phyloP scores from a whole-genome alignment of 2,797 vertebrate genomes.

The Cyclura pinguis region DNA sequence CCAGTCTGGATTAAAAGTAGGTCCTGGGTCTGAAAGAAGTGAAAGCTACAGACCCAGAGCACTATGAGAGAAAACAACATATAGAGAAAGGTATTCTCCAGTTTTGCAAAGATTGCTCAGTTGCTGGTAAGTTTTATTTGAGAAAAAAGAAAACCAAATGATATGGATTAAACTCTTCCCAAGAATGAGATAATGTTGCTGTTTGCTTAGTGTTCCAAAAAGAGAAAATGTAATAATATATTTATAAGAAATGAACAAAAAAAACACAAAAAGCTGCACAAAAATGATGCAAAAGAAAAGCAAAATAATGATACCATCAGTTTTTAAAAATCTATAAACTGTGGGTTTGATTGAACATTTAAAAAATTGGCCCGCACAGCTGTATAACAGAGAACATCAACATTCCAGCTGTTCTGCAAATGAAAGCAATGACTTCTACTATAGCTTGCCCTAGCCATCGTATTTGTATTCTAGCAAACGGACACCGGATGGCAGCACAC shows the following conservation, averaged over 20 bases:
- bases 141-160: not conserved
- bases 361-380: not conserved
- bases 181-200: rapidly evolving
- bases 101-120: rapidly evolving
- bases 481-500: conserved; percentile 83
- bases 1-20: too few species aligned
- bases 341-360: not conserved
- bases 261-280: too few species aligned
- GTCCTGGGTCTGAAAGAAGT: not conserved
- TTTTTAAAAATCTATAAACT: rapidly evolving
- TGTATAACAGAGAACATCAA: not conserved
- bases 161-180: rapidly evolving
- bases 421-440: not conserved
- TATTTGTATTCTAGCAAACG: conserved; percentile 75
- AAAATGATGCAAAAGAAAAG: not conserved
- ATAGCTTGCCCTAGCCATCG: not conserved
- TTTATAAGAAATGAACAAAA: too few species aligned
- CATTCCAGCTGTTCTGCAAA: not conserved
- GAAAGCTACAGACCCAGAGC: not conserved
- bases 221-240: rapidly evolving
- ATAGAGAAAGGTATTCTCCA: not conserved
- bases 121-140: not conserved
- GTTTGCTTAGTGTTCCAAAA: rapidly evolving
- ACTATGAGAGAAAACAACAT: not conserved
- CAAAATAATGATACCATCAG: not conserved